Evolutionary conservation across 2,888 invertebrate genomes (phyloP).

Genomic region (Oligia strigilis): DNA sequence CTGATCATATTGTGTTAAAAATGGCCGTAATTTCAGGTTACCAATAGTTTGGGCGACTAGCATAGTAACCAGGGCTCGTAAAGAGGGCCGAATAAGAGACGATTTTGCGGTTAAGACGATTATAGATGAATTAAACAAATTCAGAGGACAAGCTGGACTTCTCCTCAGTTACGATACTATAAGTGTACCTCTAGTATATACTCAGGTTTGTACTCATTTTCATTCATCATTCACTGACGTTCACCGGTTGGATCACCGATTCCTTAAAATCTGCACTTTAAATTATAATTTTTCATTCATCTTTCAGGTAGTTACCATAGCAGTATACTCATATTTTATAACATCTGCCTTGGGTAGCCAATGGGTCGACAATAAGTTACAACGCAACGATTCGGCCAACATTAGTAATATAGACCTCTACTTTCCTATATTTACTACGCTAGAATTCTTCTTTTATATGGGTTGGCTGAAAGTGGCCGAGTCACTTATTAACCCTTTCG

Average conservation of each 20-base stretch:
- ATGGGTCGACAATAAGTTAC: constrained; percentile 92
- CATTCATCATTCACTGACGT: too few species aligned
- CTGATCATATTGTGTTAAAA: not conserved
- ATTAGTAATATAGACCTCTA: constrained; percentile 95
- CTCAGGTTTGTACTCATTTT: constrained; percentile 90
- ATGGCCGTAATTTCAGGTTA: constrained; percentile 86
- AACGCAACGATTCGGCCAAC: constrained; percentile 73
- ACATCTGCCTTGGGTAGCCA: constrained; percentile 97
- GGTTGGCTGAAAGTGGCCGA: constrained; percentile 98
- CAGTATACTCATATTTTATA: constrained; percentile 97
- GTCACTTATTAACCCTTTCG: constrained; percentile 97
- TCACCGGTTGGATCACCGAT: not conserved
- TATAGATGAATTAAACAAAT: constrained; percentile 96
- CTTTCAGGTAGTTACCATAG: constrained; percentile 95
- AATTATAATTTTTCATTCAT: not conserved
- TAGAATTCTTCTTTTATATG: constrained; percentile 97
- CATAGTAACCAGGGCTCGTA: constrained; percentile 96
- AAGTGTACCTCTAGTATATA: constrained; percentile 95
- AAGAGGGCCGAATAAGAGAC: constrained; percentile 96
- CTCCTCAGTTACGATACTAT: constrained; percentile 95
- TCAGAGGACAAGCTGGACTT: constrained; percentile 94
- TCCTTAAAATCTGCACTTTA: not conserved
- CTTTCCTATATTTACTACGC: constrained; percentile 96
- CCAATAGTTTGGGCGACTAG: constrained; percentile 98
- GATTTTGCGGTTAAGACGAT: constrained; percentile 98